These are phyloP conservation scores for Solenodon paradoxus DNA, from an alignment of 2,113 vertebrate species.

Conservation along the genomic window DNA sequence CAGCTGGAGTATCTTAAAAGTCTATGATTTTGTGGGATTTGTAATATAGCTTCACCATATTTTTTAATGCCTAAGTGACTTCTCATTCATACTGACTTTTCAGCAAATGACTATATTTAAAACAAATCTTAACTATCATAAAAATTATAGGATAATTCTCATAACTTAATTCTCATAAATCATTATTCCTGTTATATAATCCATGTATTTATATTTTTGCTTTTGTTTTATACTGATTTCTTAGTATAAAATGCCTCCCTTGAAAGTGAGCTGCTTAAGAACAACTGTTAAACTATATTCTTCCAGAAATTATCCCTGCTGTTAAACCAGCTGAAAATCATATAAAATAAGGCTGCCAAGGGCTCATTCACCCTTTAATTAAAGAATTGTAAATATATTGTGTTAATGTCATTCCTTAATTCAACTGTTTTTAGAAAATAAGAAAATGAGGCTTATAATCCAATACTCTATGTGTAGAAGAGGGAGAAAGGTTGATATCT, in stretches of 20 bases:
- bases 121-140: slow-evolving; percentile 39
- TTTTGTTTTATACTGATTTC: neutral
- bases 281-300: neutral
- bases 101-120: slow-evolving; percentile 4
- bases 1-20: neutral
- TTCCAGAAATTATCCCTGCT: slow-evolving; percentile 49
- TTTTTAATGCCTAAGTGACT: neutral
- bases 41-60: neutral
- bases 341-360: slow-evolving; percentile 58
- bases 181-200: neutral
- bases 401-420: slow-evolving; percentile 25
- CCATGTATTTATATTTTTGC: slow-evolving; percentile 14
- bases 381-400: slow-evolving; percentile 58
- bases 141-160: neutral
- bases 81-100: slow-evolving; percentile 30
- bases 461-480: neutral
- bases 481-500: neutral
- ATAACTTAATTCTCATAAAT: slow-evolving; percentile 50
- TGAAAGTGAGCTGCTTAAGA: neutral
- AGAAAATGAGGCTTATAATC: slow-evolving; percentile 29
- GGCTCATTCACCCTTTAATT: slow-evolving; percentile 63
- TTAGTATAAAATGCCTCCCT: slow-evolving; percentile 9
- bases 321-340: slow-evolving; percentile 55
- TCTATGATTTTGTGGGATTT: neutral
- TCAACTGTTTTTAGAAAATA: slow-evolving; percentile 21